Evolutionary conservation across 2,888 invertebrate genomes (phyloP).

Genomic region (Trisateles emortualis): DNA sequence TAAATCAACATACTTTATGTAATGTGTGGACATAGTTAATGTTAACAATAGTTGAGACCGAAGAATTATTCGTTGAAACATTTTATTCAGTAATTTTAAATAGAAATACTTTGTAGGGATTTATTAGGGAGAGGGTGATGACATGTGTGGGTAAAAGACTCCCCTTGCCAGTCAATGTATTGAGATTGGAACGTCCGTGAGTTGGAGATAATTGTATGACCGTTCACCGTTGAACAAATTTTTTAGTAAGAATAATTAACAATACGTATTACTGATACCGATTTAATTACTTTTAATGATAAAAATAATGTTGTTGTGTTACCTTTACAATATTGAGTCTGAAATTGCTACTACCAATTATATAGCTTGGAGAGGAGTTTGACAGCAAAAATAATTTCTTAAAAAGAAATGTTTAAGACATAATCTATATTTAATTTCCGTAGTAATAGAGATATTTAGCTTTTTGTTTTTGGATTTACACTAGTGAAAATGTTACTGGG

Average conservation of each 20-base stretch:
- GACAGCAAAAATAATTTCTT: no score
- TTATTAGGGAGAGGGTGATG: background rate
- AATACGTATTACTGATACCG: no score
- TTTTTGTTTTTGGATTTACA: no score
- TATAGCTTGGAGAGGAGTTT: no score
- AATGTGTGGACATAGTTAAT: background rate
- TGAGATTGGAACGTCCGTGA: no score
- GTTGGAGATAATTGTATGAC: no score
- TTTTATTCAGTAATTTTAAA: background rate
- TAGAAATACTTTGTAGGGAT: background rate
- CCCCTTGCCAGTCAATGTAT: no score
- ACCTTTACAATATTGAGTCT: background rate
- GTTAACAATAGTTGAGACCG: background rate
- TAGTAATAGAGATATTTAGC: no score
- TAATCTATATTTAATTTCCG: no score
- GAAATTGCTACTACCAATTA: background rate
- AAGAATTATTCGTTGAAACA: background rate
- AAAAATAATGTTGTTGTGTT: background rate
- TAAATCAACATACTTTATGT: background rate
- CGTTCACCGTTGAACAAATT: conserved; percentile 14
- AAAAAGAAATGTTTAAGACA: no score
- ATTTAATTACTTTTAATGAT: background rate
- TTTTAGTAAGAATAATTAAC: background rate
- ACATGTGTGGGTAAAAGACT: no score
- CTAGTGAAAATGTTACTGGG: no score